Conservation (phyloP, 2,888 invertebrate genomes). For the Lathronympha strigana region DNA sequence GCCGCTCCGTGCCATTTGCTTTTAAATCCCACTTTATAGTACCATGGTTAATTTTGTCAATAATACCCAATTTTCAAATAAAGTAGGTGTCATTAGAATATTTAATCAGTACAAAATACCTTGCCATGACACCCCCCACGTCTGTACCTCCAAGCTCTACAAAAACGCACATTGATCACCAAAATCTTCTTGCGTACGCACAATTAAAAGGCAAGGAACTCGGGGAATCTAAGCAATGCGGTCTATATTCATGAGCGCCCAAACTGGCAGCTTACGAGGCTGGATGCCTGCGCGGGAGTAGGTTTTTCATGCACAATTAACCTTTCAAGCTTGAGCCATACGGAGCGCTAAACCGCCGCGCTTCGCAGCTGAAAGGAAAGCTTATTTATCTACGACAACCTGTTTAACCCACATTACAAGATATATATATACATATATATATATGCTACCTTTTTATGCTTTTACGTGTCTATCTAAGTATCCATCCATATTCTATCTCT, state of each 20-base stretch:
- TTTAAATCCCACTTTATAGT: too few species aligned
- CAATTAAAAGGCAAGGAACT: slow-evolving; percentile 52
- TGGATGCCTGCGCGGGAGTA: slow-evolving; percentile 63
- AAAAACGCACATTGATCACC: slow-evolving; percentile 52
- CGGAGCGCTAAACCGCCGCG: background rate
- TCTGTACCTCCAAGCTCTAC: slow-evolving; percentile 5
- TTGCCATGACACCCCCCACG: slow-evolving; percentile 12
- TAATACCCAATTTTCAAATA: too few species aligned
- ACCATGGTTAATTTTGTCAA: too few species aligned
- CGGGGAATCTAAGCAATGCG: slow-evolving; percentile 66
- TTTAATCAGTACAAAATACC: background rate
- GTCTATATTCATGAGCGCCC: slow-evolving; percentile 72
- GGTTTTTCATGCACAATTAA: slow-evolving; percentile 72
- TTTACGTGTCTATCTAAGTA: too few species aligned
- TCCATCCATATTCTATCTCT: too few species aligned
- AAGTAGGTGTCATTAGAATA: too few species aligned
- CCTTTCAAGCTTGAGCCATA: slow-evolving; percentile 29
- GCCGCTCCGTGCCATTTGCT: too few species aligned
- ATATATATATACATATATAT: too few species aligned
- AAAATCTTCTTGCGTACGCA: slow-evolving; percentile 56
- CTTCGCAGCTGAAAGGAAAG: background rate
- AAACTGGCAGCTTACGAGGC: slow-evolving; percentile 71
- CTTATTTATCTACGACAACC: too few species aligned
- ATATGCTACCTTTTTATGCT: too few species aligned
- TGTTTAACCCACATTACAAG: too few species aligned